These are phyloP conservation scores for Ptilodon capucinus DNA, from an alignment of 2,888 invertebrate genomes.

Conservation along the genomic window DNA sequence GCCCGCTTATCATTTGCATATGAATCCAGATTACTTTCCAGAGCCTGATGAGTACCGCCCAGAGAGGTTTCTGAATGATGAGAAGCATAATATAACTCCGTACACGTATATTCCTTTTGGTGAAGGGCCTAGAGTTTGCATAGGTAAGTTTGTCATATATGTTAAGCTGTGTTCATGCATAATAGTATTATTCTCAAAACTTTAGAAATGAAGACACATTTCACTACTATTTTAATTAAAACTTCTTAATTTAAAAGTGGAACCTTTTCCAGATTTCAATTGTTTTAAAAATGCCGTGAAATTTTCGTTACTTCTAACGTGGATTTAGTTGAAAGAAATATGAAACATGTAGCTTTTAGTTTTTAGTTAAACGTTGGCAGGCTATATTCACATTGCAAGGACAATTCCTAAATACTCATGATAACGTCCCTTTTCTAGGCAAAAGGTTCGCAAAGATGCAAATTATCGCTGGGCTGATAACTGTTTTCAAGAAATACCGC, in stretches of 20 bases:
- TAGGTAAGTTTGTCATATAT: slow-evolving; percentile 56
- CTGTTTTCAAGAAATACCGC: slow-evolving; percentile 44
- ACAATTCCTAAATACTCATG: no score
- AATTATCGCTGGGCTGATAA: slow-evolving; percentile 44
- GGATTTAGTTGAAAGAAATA: no score
- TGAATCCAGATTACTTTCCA: slow-evolving; percentile 52
- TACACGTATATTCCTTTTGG: slow-evolving; percentile 66
- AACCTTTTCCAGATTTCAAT: background rate
- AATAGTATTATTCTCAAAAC: no score
- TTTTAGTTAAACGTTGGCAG: no score
- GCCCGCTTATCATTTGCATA: slow-evolving; percentile 57
- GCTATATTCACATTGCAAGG: no score
- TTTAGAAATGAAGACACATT: no score
- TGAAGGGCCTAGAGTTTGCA: slow-evolving; percentile 62
- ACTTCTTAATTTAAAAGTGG: no score
- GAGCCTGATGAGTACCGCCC: slow-evolving; percentile 57
- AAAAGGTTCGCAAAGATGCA: slow-evolving; percentile 54
- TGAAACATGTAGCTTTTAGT: no score
- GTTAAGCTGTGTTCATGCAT: no score
- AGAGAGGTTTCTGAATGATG: slow-evolving; percentile 54
- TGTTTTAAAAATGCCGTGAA: background rate
- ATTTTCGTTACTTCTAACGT: background rate
- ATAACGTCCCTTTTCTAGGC: slow-evolving; percentile 20
- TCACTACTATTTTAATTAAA: no score
- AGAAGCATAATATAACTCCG: slow-evolving; percentile 46